A percentile compares a stretch with the other conserved stretches of the same genome.
phyloP scores from a whole-genome alignment of 2,888 invertebrate species.

The Crocallis elinguaria region DNA sequence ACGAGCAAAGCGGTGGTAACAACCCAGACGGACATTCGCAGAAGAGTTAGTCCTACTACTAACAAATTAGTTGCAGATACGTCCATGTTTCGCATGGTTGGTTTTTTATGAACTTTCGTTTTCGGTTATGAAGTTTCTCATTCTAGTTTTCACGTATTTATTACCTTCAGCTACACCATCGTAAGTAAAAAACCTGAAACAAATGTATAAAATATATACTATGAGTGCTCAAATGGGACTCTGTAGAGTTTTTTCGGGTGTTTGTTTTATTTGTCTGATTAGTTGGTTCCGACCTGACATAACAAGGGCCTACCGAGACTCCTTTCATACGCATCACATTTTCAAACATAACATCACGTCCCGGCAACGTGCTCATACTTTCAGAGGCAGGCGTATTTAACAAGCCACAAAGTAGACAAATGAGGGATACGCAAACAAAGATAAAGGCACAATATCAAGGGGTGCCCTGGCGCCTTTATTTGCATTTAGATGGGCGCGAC shows the following conservation, averaged over 20 bases:
- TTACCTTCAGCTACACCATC: too few relatives aligned
- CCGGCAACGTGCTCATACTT: slow-evolving; percentile 22
- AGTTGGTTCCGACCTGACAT: neutral
- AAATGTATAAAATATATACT: too few relatives aligned
- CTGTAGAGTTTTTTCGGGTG: neutral
- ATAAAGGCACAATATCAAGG: slow-evolving; percentile 60
- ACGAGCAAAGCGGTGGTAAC: too few relatives aligned
- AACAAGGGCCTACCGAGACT: neutral
- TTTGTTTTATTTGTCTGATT: neutral
- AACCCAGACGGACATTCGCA: too few relatives aligned
- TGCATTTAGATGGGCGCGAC: slow-evolving; percentile 77
- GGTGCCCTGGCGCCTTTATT: slow-evolving; percentile 65
- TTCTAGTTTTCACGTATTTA: too few relatives aligned
- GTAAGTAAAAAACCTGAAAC: too few relatives aligned
- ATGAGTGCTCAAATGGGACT: too few relatives aligned
- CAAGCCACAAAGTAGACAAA: slow-evolving; percentile 68
- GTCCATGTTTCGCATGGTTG: too few relatives aligned
- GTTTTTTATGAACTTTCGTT: too few relatives aligned
- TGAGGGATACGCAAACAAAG: slow-evolving; percentile 68
- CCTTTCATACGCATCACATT: slow-evolving; percentile 10
- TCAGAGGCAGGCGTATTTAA: slow-evolving; percentile 39
- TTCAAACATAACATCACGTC: slow-evolving; percentile 30
- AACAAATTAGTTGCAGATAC: too few relatives aligned
- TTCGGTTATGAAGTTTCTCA: too few relatives aligned
- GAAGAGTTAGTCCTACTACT: too few relatives aligned